Percentiles rank a stretch among this genome's conserved stretches.
Conservation (phyloP, 2,888 invertebrate genomes). For the Mayetiola destructor region DNA sequence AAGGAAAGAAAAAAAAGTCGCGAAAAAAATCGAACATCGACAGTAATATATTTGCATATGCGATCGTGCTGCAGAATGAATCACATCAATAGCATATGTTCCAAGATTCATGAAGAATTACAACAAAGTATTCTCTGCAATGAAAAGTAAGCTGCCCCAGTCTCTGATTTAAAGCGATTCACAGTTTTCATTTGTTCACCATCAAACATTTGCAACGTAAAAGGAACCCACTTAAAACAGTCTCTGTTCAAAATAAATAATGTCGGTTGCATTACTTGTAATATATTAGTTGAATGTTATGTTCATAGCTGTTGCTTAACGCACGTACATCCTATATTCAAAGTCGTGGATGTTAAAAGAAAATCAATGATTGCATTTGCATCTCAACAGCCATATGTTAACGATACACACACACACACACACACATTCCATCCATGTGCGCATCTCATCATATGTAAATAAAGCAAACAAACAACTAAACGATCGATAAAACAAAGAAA, state of each 20-base stretch:
- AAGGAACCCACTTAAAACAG: not conserved
- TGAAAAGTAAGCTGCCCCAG: too few relatives aligned
- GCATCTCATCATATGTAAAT: too few relatives aligned
- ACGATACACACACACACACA: too few relatives aligned
- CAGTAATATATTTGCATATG: slow-evolving; percentile 10
- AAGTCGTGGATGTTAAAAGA: slow-evolving; percentile 1
- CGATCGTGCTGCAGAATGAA: slow-evolving; percentile 10
- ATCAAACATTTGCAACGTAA: not conserved
- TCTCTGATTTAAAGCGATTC: too few relatives aligned
- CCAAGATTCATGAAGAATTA: too few relatives aligned
- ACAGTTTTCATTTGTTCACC: too few relatives aligned
- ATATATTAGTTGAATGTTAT: slow-evolving; percentile 10
- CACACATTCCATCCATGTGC: too few relatives aligned
- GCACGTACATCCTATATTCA: slow-evolving; percentile 12
- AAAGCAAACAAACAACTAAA: not conserved
- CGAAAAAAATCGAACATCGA: not conserved
- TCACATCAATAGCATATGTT: slow-evolving; percentile 7
- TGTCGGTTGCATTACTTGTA: slow-evolving; percentile 7
- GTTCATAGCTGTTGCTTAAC: slow-evolving; percentile 1
- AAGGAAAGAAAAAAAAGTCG: not conserved
- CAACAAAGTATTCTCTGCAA: not conserved
- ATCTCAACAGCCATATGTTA: slow-evolving; percentile 4
- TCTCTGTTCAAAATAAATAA: not conserved
- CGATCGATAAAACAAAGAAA: not conserved
- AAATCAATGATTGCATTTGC: slow-evolving; percentile 9